Percentiles rank a stretch among this genome's conserved stretches.
phyloP scores from a whole-genome alignment of 2,113 vertebrate species.

The Cromileptes altivelis region DNA sequence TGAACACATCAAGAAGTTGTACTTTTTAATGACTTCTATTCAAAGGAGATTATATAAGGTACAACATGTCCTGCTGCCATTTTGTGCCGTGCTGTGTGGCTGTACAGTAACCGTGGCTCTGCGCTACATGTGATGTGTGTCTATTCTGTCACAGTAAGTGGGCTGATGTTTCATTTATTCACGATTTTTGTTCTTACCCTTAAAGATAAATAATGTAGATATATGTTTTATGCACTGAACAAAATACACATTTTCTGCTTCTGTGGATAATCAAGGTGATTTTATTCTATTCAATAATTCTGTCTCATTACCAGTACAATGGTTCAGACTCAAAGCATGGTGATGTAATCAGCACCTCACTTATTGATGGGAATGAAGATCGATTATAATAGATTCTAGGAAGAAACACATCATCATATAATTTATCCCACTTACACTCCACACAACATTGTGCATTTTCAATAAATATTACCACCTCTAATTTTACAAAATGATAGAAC shows the following conservation, averaged over 20 bases:
- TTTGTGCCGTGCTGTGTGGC: not conserved
- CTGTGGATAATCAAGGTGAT: not conserved
- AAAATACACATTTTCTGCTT: not conserved
- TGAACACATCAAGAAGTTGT: not conserved
- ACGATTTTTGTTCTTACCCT: not conserved
- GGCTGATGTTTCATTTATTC: constrained; percentile 28
- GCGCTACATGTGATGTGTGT: not conserved
- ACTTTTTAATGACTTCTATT: not conserved
- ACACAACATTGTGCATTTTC: not conserved
- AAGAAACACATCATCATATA: not conserved
- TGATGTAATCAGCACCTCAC: not conserved
- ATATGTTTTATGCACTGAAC: not conserved
- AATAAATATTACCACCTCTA: not conserved
- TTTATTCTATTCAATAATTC: not conserved
- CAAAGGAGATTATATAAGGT: not conserved
- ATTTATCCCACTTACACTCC: not conserved
- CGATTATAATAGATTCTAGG: not conserved
- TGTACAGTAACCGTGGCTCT: not conserved
- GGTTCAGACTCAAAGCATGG: not conserved
- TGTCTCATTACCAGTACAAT: not conserved
- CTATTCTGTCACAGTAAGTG: not conserved
- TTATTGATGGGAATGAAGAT: not conserved
- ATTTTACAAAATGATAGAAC: not conserved
- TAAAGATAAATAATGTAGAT: constrained; percentile 2
- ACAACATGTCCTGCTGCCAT: too few species aligned